Conservation (phyloP, 2,113 vertebrate genomes). For the Heteronetta atricapilla region DNA sequence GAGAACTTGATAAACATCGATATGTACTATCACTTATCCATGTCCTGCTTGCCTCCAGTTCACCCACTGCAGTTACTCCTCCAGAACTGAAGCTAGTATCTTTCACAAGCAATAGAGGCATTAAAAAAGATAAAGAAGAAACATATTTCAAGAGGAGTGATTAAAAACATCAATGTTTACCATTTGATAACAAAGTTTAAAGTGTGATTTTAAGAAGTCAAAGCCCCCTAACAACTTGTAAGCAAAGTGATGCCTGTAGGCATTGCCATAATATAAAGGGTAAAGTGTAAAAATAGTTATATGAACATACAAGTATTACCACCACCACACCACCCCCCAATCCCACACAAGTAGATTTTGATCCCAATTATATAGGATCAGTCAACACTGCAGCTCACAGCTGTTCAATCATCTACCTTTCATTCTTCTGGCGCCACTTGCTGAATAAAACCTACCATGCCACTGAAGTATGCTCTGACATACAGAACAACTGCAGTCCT, state of each 20-base stretch:
- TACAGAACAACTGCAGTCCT: not conserved
- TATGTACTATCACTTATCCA: accelerated
- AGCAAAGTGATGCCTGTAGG: not conserved
- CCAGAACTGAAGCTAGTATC: not conserved
- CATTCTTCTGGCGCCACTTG: not conserved
- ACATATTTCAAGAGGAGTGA: not conserved
- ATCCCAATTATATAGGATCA: not conserved
- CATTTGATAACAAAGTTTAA: not conserved
- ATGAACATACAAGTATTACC: not conserved
- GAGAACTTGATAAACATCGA: not conserved
- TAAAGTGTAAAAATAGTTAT: not conserved
- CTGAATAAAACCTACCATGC: not conserved
- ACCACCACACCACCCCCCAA: not conserved
- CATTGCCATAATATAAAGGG: not conserved
- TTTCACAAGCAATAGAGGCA: not conserved
- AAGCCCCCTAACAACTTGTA: not conserved
- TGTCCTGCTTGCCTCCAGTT: not conserved
- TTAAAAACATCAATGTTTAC: not conserved
- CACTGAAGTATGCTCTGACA: not conserved
- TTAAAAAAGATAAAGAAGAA: not conserved
- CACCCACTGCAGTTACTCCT: not conserved
- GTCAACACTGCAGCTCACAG: not conserved
- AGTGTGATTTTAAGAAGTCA: not conserved
- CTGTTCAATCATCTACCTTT: not conserved
- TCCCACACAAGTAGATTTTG: not conserved